A percentile compares a stretch with the other conserved stretches of the same genome.
These are phyloP conservation scores for Amphipoea lucens DNA, from an alignment of 2,888 invertebrate genomes.

Conservation along the genomic window DNA sequence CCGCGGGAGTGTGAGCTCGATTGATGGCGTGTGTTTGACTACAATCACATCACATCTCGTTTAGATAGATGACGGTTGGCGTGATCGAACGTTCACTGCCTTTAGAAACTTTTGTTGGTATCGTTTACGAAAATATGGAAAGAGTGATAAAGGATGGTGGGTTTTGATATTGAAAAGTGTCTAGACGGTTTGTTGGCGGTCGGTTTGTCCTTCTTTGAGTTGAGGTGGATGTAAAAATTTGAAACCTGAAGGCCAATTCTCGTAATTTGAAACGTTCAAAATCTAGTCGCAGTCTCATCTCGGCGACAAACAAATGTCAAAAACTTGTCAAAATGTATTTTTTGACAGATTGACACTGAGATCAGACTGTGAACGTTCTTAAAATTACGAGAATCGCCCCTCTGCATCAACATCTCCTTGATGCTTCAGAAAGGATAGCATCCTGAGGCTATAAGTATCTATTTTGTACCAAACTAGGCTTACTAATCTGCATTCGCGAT, in stretches of 20 bases:
- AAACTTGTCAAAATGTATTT: no score
- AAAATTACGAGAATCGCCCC: no score
- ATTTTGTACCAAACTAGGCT: no score
- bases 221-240: neutral
- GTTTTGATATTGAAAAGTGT: neutral
- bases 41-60: conserved; percentile 66
- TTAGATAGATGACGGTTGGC: conserved; percentile 58
- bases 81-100: conserved; percentile 45
- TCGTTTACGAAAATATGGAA: conserved; percentile 40
- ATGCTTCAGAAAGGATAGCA: neutral
- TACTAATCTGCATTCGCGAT: neutral
- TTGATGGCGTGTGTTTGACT: conserved; percentile 61
- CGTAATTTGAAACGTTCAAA: no score
- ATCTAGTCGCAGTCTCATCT: no score
- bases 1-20: conserved; percentile 56
- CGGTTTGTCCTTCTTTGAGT: neutral
- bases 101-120: conserved; percentile 48
- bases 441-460: neutral
- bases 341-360: no score
- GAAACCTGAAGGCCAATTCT: no score
- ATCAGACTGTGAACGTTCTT: no score
- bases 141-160: neutral
- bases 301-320: no score
- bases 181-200: conserved; percentile 23
- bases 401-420: neutral